Evolutionary conservation across 2,888 invertebrate species (phyloP), one percentile per base, ranked within the genome.

Genomic region (Allacma fusca): DNA sequence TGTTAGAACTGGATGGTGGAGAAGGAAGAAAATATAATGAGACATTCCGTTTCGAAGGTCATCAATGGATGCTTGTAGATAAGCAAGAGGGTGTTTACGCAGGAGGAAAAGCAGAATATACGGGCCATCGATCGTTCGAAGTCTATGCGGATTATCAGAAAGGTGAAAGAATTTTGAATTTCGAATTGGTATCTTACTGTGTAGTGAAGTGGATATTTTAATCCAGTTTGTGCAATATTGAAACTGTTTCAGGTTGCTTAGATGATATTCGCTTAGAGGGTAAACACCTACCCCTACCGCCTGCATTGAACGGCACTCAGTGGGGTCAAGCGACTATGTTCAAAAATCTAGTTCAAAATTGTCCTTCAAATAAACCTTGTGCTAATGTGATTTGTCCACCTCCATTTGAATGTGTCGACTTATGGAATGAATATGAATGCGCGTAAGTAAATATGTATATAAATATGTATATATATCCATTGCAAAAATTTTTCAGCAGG

Each of bases 351-450:
- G 95, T 95, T 85, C 92, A 93, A 82, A 94, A 95, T 86, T 99
- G 99, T 87, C 94, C 94, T 19, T 96, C 97, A 1, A 95, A 97
- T 85, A 95, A 96, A 86, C 97, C 97, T 1, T 98, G 97, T 86
- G 94, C 94, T 83, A 95, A 95, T 87, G 95, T 97, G 57, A 94
- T 95, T 85, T 98, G 97, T 86, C 93, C 94, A 0, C 94, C 94
- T 85, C 96, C 95, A 16, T 96, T 96, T 87, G 95, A 95, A 85
- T 98, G 97, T 88, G 94, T 95, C 81, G 97, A 96, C 88, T 91
- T 98, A 19, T 98, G 98, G 98, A 98, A 98, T 87, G 94, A 95
- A 88, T 96, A 96, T 86, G 97, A 97, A 87, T 98, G 98, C 95
- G 96, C 97, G 95, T 98, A 89, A 93, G 95, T 93, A 86, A 19